Conservation (phyloP, 2,888 invertebrate species). For the Hypomecis punctinalis region DNA sequence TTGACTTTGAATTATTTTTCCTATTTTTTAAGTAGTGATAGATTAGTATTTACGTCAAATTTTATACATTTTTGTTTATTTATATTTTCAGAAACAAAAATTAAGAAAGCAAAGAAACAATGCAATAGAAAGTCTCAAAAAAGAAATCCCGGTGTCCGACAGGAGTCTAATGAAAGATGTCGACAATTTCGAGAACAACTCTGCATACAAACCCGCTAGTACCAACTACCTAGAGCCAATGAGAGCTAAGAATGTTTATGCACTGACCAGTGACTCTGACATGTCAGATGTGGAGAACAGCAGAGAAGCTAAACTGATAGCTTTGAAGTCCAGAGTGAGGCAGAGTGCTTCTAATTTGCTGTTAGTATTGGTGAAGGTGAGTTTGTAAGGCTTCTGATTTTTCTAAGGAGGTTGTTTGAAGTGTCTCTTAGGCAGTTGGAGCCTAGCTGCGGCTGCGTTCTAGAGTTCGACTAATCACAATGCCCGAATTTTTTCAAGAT, state of each 20-base stretch:
- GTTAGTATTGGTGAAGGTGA: slow-evolving; percentile 84
- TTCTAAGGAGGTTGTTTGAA: too few species aligned
- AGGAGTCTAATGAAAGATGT: slow-evolving; percentile 75
- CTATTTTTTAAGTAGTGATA: too few species aligned
- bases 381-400: neutral
- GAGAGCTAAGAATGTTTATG: slow-evolving; percentile 62
- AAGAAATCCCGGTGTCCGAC: slow-evolving; percentile 78
- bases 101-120: slow-evolving; percentile 78
- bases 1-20: too few species aligned
- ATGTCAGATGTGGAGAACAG: slow-evolving; percentile 86
- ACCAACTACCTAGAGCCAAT: slow-evolving; percentile 68
- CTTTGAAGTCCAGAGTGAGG: slow-evolving; percentile 86
- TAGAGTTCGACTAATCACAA: too few species aligned
- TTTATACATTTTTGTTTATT: too few species aligned
- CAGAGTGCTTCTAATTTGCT: slow-evolving; percentile 87
- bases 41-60: too few species aligned
- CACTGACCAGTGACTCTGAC: slow-evolving; percentile 88
- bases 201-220: slow-evolving; percentile 72
- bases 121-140: slow-evolving; percentile 76
- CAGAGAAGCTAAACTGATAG: slow-evolving; percentile 76
- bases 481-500: too few species aligned
- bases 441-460: too few species aligned
- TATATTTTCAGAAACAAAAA: slow-evolving; percentile 80
- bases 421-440: too few species aligned
- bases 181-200: slow-evolving; percentile 70